Evolutionary conservation across 2,797 vertebrate genomes (phyloP), one percentile per base, ranked within the genome.

Genomic region (Semaprochilodus insignis): DNA sequence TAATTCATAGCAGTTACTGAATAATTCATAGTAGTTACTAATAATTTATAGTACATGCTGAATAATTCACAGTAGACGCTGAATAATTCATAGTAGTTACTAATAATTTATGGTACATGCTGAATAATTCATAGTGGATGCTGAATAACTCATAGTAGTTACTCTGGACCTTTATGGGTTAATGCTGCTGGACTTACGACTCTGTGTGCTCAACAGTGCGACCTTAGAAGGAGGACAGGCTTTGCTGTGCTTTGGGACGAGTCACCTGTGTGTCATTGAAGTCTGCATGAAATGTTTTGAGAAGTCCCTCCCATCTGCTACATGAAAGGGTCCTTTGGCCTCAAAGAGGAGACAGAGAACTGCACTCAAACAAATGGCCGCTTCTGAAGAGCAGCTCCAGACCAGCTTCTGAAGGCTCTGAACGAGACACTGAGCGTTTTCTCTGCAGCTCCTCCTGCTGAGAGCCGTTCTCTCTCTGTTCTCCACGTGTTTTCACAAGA

Each of bases 301-400:
- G 87, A 93, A 88, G 91, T 90, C 87, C 86, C 92, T 88, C 90
- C 91, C 93, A 93, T 94, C 93, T 95, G 94, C 90, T 87, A 92
- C 93, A 92, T 94, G 92, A 95, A 95, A 94, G 91, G 82, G 40
- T 10, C 63, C 63, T 21, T 72, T 0, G 78, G 81, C 88, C 91
- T 92, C 87, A 89, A 89, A 92, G 89, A 90, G 89, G 88, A 84
- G 85, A 65, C 81, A 84, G 57, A 86, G 76, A 85, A 81, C 85
- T 87, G 89, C 85, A 85, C 85, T 79, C 87, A 91, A 92, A 93
- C 93, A 94, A 93, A 91, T 91, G 92, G 90, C 78, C 40, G 27
- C 87, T 77, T 88, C 87, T 90, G 87, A 90, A 89, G 89, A 92
- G 40, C 84, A 76, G 84, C 84, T 90, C 90, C 87, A 77, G 87